phyloP scores from a whole-genome alignment of 2,113 vertebrate genomes.

The Podocnemis expansa region DNA sequence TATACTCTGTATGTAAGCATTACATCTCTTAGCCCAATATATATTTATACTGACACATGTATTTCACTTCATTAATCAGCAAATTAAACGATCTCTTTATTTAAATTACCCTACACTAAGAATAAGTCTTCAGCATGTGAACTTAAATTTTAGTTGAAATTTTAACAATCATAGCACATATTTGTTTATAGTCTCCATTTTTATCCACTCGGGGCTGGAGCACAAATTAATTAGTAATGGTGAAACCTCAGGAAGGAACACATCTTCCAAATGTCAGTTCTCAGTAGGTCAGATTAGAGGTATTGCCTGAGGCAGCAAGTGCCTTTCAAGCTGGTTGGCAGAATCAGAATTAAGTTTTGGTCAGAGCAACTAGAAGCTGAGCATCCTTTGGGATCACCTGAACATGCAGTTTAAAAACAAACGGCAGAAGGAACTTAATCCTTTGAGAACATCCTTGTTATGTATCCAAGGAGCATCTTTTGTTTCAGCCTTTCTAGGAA shows the following conservation, averaged over 20 bases:
- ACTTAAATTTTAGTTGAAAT: neutral
- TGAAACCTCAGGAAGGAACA: neutral
- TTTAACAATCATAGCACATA: neutral
- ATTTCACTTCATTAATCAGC: neutral
- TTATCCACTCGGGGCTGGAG: neutral
- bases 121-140: neutral
- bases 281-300: rapidly evolving
- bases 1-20: neutral
- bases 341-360: neutral
- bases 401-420: rapidly evolving
- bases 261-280: neutral
- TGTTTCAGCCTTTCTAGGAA: constrained; percentile 63
- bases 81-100: neutral
- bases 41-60: neutral
- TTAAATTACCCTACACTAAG: neutral
- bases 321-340: rapidly evolving
- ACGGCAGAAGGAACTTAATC: neutral
- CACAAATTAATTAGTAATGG: neutral
- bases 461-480: constrained; percentile 25
- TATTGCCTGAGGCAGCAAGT: neutral
- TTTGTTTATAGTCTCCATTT: neutral
- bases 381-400: neutral
- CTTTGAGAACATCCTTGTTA: neutral
- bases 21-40: neutral
- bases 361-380: neutral